phyloP scores from a whole-genome alignment of 2,888 invertebrate genomes.

The Ornithoptera alexandrae region DNA sequence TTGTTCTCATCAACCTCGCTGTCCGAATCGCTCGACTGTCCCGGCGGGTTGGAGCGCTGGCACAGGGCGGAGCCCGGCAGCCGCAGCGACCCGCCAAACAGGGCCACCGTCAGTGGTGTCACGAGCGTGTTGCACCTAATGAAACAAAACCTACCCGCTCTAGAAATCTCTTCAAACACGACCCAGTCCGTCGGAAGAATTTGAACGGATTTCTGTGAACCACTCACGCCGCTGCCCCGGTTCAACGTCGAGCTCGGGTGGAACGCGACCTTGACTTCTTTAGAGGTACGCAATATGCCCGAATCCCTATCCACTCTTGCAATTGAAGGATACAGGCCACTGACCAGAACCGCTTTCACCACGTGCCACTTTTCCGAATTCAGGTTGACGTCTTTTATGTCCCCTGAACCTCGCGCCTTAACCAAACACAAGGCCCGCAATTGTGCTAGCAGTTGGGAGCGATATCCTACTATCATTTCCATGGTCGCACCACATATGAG shows the following conservation, averaged over 20 bases:
- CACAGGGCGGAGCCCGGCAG: constrained; percentile 74
- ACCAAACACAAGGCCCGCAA: constrained; percentile 88
- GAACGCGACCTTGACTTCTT: constrained; percentile 75
- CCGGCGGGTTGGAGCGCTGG: constrained; percentile 69
- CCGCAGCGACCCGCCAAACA: constrained; percentile 87
- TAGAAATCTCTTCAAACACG: constrained; percentile 91
- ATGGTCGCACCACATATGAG: constrained; percentile 90
- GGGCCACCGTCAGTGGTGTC: constrained; percentile 88
- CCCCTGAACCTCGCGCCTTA: constrained; percentile 79
- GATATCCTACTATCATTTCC: constrained; percentile 93
- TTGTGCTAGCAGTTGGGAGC: constrained; percentile 90
- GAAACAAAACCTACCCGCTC: constrained; percentile 84
- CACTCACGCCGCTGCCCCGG: constrained; percentile 76
- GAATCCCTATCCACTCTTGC: constrained; percentile 85
- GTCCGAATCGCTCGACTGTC: constrained; percentile 70
- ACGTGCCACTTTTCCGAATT: constrained; percentile 94
- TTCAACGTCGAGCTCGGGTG: constrained; percentile 82
- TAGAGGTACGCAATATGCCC: constrained; percentile 82
- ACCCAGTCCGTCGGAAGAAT: constrained; percentile 90
- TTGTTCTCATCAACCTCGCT: constrained; percentile 67
- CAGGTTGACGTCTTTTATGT: constrained; percentile 88
- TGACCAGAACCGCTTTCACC: constrained; percentile 92
- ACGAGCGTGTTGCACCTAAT: constrained; percentile 90
- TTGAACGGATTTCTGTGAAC: constrained; percentile 56
- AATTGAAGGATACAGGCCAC: constrained; percentile 94